Base-by-base conservation (phyloP, 1,140 invertebrate species). In the Tetramorium parvispinum region DNA sequence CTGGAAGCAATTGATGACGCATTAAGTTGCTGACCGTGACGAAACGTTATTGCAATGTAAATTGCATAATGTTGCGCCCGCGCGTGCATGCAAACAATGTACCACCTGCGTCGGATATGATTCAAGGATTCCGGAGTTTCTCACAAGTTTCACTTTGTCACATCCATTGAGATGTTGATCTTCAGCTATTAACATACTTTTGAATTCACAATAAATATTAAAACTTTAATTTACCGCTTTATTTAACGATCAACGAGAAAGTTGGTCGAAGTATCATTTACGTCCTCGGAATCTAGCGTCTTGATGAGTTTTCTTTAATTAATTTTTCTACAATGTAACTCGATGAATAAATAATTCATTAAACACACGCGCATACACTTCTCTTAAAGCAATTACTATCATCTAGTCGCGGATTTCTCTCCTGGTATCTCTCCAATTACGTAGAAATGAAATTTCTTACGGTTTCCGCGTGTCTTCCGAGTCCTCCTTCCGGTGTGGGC, bases 21-120 rank as follows among this genome's bases (percentile, higher is more conserved):
- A 83, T 83, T 83, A 59, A 59, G n/a, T 10, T 37, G 49, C 40
- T 59, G 65, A n/a, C 53, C 53, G 68, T 83, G 79, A 83, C 53
- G 79, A 83, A 83, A 83, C 40, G 49, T 57, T 57, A 46, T 40
- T 73, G 79, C 79, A 83, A 59, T 83, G 53, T 16, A 21, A 59
- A 49, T 83, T 83, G 79, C 79, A 46, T 75, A 83, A 83, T 16
- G 53, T 0, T 37, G 7, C 24, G 65, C 16, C 16, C 18, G 53
- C 65, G 65, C 40, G 57, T 51, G 40, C 11, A 75, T 59, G 1
- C 66, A 73, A 59, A 75, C 68, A 83, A 83, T 83, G 40, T 32
- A 16, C 43, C 59, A 79, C 59, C 76, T 82, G 63, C 51, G 16
- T 46, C 40, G 27, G 24, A 16, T 83, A 43, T 61, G 32, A 75